A percentile compares a stretch with the other conserved stretches of the same genome.
phyloP scores from a whole-genome alignment of 2,113 vertebrate species.

The Salvelinus sp. region DNA sequence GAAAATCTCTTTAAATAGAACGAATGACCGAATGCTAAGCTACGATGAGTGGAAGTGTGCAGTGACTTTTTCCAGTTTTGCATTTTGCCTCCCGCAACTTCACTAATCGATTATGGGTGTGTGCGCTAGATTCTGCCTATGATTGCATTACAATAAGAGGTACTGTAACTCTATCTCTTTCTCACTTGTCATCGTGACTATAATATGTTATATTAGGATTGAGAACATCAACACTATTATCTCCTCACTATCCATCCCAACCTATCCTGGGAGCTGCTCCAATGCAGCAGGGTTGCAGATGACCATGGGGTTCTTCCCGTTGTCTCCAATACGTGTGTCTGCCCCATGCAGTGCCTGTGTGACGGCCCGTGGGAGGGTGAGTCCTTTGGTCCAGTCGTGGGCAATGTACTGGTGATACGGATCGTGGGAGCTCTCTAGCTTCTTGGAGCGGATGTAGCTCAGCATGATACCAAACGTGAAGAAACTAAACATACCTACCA shows the following conservation, averaged over 20 bases:
- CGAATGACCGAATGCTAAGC: no score
- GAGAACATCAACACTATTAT: not conserved
- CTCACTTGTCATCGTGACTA: not conserved
- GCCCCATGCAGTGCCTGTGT: constrained; percentile 39
- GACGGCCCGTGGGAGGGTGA: constrained; percentile 42
- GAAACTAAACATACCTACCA: constrained; percentile 90
- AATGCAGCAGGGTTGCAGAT: constrained; percentile 68
- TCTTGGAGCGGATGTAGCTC: constrained; percentile 88
- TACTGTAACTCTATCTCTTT: not conserved
- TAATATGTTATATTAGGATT: not conserved
- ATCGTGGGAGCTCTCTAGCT: constrained; percentile 82
- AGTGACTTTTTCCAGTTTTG: no score
- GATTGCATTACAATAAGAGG: not conserved
- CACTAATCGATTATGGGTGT: no score
- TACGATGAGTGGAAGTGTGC: no score
- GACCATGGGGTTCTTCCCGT: constrained; percentile 51
- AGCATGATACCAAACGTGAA: constrained; percentile 91
- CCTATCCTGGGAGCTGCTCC: constrained; percentile 46
- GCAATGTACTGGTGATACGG: constrained; percentile 87
- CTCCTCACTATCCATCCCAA: no score
- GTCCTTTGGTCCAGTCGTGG: constrained; percentile 71
- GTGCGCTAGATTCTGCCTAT: not conserved
- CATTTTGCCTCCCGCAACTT: not conserved
- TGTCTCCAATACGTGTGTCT: not conserved
- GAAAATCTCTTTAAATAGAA: no score